Conservation (phyloP, 2,113 vertebrate genomes). For the Procavia capensis region DNA sequence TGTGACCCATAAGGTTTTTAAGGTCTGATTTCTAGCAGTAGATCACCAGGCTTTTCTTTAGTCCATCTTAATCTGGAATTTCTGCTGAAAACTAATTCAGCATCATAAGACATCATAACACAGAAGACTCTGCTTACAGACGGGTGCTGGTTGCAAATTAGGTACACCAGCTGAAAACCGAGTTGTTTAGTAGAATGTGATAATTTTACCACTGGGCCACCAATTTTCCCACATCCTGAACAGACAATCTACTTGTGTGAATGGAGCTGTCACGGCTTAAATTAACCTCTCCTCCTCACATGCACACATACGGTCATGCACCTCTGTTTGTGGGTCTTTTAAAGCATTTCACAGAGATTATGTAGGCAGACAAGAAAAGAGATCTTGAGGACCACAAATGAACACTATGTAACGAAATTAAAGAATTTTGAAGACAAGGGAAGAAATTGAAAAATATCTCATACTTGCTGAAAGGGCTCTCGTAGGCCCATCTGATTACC, state of each 20-base stretch:
- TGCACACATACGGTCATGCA: not conserved
- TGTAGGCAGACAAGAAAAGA: conserved; percentile 68
- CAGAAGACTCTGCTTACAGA: not conserved
- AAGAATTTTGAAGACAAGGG: conserved; percentile 82
- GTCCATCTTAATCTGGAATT: not conserved
- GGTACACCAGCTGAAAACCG: not conserved
- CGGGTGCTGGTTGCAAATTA: not conserved
- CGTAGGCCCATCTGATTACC: conserved; percentile 83
- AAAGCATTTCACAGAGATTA: conserved; percentile 27
- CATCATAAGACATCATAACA: not conserved
- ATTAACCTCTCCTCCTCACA: not conserved
- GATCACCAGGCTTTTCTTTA: not conserved
- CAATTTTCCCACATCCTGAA: not conserved
- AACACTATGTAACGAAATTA: conserved; percentile 72
- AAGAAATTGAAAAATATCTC: conserved; percentile 82
- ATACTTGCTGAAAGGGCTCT: conserved; percentile 77
- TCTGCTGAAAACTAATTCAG: not conserved
- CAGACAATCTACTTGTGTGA: not conserved
- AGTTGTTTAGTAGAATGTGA: not conserved
- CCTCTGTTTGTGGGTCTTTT: not conserved
- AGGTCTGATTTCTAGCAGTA: not conserved
- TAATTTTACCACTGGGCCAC: not conserved
- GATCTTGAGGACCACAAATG: conserved; percentile 60
- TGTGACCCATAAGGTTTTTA: not conserved
- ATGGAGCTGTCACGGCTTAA: not conserved